phyloP scores from a whole-genome alignment of 2,113 vertebrate genomes.

The Brachyhypopomus gauderio region DNA sequence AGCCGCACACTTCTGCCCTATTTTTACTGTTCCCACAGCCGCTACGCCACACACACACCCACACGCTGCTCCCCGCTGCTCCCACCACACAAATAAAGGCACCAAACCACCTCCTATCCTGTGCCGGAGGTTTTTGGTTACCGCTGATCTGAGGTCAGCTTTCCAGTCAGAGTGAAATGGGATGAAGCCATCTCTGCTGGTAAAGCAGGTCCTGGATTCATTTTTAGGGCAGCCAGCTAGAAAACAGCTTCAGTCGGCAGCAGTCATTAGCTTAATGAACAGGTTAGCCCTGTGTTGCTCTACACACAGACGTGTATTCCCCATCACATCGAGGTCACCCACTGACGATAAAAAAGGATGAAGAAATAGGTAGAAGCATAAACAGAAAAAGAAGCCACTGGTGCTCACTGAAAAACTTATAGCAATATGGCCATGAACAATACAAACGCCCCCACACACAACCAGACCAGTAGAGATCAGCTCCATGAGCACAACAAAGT shows the following conservation, averaged over 20 bases:
- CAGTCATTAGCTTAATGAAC: slow-evolving; percentile 28
- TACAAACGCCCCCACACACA: background rate
- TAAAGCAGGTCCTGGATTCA: background rate
- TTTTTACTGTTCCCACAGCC: background rate
- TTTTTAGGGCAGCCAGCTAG: background rate
- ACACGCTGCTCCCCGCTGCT: background rate
- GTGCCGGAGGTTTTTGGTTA: background rate
- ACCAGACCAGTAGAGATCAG: background rate
- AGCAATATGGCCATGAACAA: background rate
- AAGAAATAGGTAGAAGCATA: background rate
- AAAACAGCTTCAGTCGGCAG: background rate
- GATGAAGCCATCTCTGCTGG: slow-evolving; percentile 1
- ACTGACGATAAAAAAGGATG: background rate
- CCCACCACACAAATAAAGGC: slow-evolving; percentile 16
- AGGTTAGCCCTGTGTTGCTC: background rate
- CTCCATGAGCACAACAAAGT: slow-evolving; percentile 4
- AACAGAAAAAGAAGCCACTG: slow-evolving; percentile 21
- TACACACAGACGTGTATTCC: background rate
- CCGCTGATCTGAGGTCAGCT: background rate
- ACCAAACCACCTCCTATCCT: slow-evolving; percentile 28
- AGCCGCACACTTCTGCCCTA: background rate
- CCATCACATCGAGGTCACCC: background rate
- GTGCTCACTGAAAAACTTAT: too few relatives aligned
- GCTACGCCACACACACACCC: slow-evolving; percentile 13
- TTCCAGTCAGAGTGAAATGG: background rate